Conservation (phyloP, 1,140 invertebrate species). For the Chelonus insularis region DNA sequence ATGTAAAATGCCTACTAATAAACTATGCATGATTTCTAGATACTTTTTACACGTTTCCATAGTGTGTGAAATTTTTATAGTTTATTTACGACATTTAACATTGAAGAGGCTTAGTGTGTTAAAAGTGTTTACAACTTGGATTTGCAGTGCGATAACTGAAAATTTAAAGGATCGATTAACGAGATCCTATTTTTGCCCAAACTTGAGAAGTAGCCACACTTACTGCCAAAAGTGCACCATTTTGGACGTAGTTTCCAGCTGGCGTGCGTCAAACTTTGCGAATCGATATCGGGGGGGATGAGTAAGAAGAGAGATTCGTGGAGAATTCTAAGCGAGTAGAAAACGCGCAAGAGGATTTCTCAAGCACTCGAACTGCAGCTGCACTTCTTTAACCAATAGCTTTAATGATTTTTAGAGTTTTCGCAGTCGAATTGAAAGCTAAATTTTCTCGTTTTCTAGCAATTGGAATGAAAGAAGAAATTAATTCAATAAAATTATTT, state of each 20-base stretch:
- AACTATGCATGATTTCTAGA: too few relatives aligned
- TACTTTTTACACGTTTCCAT: too few relatives aligned
- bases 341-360: constrained; percentile 4
- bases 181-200: constrained; percentile 20
- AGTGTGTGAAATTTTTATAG: too few relatives aligned
- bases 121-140: too few relatives aligned
- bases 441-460: not conserved
- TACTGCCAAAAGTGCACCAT: constrained; percentile 11
- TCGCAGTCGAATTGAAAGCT: not conserved
- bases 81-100: too few relatives aligned
- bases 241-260: constrained; percentile 17
- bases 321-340: constrained; percentile 6
- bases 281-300: constrained; percentile 17
- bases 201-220: constrained; percentile 19
- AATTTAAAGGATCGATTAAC: constrained; percentile 14
- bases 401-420: constrained; percentile 18
- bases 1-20: too few relatives aligned
- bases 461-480: too few relatives aligned
- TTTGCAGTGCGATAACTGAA: constrained; percentile 2
- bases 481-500: too few relatives aligned
- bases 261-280: constrained; percentile 20
- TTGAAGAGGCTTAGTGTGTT: too few relatives aligned
- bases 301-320: not conserved
- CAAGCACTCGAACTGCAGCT: not conserved
- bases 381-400: constrained; percentile 10